Conservation (phyloP, 2,797 vertebrate genomes). For the Phrynocephalus guinanensis region DNA sequence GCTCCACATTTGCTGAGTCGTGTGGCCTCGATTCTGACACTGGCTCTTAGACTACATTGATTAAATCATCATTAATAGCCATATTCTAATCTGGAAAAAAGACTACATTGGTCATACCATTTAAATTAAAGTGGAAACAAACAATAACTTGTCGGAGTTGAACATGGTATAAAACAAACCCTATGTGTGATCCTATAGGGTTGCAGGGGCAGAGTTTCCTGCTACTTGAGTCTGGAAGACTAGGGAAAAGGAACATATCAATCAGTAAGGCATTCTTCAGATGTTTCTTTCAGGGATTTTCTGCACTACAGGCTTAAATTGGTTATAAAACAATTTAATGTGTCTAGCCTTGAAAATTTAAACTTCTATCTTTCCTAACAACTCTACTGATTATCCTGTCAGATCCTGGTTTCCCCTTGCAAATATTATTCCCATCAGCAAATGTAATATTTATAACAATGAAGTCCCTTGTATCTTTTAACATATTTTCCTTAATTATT, state of each 20-base stretch:
- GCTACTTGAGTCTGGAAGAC: background rate
- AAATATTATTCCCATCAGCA: background rate
- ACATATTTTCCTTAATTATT: slow-evolving; percentile 11
- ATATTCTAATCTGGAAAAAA: no score
- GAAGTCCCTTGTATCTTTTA: slow-evolving; percentile 17
- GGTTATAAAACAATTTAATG: slow-evolving; percentile 24
- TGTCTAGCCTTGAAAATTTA: slow-evolving; percentile 5
- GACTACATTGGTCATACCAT: background rate
- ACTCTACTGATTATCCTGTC: slow-evolving; percentile 28
- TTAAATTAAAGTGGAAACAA: background rate
- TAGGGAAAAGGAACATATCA: background rate
- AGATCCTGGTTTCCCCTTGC: background rate
- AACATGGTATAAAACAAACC: background rate
- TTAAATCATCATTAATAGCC: background rate
- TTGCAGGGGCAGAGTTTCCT: no score
- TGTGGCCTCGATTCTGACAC: no score
- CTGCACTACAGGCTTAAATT: slow-evolving; percentile 16
- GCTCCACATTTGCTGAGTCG: no score
- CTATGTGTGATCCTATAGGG: no score
- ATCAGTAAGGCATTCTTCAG: background rate
- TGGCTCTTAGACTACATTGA: background rate
- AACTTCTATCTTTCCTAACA: slow-evolving; percentile 10
- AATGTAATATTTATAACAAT: slow-evolving; percentile 27
- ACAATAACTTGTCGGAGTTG: background rate
- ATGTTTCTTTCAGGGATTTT: slow-evolving; percentile 7